phyloP scores from a whole-genome alignment of 2,888 invertebrate species.

The Himalopsyche tibetana region DNA sequence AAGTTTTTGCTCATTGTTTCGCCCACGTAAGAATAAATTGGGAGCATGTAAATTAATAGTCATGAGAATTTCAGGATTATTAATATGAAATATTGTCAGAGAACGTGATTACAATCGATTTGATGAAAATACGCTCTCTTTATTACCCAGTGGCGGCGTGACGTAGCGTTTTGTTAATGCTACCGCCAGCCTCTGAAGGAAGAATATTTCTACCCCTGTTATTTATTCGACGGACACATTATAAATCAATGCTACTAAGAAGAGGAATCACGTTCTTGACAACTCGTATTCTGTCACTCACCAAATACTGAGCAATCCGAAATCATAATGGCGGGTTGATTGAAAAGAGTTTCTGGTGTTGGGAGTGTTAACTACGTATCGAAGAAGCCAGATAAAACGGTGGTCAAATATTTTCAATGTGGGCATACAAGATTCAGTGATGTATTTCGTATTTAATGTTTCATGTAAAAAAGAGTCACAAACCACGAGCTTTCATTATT shows the following conservation, averaged over 20 bases:
- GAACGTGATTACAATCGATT: slow-evolving; percentile 45
- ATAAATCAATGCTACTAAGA: slow-evolving; percentile 49
- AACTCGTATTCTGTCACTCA: slow-evolving; percentile 48
- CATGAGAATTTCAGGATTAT: no score
- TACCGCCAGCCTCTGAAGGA: slow-evolving; percentile 17
- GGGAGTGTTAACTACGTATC: no score
- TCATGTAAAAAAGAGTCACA: no score
- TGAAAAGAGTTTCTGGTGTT: background rate
- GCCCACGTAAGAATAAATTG: no score
- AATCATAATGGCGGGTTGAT: background rate
- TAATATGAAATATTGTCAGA: background rate
- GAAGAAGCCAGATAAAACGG: no score
- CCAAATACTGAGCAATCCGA: background rate
- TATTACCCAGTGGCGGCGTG: slow-evolving; percentile 63
- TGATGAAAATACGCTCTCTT: slow-evolving; percentile 52
- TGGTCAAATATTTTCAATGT: no score
- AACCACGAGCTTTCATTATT: no score
- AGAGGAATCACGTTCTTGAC: slow-evolving; percentile 43
- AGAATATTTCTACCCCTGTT: slow-evolving; percentile 20
- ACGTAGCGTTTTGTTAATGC: slow-evolving; percentile 60
- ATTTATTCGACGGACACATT: slow-evolving; percentile 44
- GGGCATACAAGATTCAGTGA: no score
- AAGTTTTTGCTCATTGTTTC: no score
- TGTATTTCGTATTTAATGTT: no score
- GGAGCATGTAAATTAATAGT: no score